A percentile compares a stretch with the other conserved stretches of the same genome.
Evolutionary conservation across 2,113 vertebrate species (phyloP).

Genomic region (Jaculus jaculus): DNA sequence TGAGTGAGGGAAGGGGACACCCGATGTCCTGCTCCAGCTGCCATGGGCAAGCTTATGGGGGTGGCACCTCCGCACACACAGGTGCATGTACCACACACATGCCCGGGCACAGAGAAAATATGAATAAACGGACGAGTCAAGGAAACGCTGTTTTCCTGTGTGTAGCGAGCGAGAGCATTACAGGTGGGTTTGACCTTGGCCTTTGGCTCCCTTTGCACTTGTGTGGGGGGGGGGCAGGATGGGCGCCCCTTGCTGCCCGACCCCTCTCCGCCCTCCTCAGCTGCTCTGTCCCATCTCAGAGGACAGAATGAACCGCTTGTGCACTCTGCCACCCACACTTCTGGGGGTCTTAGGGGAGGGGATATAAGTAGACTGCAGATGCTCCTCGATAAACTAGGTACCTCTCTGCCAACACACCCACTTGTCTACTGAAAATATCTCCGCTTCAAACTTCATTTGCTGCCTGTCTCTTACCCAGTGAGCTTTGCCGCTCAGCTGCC

Average conservation of each 20-base stretch:
- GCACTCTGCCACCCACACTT: too few species aligned
- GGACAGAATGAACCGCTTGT: background rate
- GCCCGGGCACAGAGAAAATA: background rate
- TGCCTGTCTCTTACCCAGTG: background rate
- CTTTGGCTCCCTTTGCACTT: background rate
- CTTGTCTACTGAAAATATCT: background rate
- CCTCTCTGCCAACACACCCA: too few species aligned
- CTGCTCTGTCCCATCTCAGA: background rate
- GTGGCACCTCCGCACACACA: too few species aligned
- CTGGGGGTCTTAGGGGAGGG: background rate
- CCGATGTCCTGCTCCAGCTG: too few species aligned
- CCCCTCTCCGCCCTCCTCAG: rapidly evolving
- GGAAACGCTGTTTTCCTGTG: background rate
- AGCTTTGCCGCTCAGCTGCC: background rate
- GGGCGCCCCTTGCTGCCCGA: background rate
- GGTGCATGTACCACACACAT: too few species aligned
- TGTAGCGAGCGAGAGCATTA: background rate
- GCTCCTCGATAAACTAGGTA: background rate
- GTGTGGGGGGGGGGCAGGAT: rapidly evolving
- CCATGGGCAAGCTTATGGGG: too few species aligned
- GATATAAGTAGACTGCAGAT: too few species aligned
- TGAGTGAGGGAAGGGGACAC: too few species aligned
- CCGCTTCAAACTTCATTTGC: background rate
- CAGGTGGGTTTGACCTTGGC: background rate
- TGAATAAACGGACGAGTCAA: background rate